Conservation (phyloP, 2,797 vertebrate genomes). For the Oreortyx pictus region DNA sequence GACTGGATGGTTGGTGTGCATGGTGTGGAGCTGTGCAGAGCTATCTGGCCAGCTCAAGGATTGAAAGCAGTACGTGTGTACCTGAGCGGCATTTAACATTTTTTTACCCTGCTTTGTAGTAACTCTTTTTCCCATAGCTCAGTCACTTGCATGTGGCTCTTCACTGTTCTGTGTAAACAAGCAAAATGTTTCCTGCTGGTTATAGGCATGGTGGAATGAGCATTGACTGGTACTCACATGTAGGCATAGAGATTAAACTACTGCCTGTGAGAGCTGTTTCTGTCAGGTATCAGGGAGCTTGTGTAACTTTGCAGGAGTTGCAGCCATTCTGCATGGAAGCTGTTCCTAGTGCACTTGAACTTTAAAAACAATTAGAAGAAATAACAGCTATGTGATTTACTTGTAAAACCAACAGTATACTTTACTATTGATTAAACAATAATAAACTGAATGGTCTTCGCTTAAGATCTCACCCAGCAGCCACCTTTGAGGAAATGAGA, state of each 20-base stretch:
- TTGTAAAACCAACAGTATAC: neutral
- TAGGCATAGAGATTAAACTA: neutral
- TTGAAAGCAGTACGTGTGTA: neutral
- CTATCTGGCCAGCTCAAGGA: neutral
- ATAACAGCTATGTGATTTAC: neutral
- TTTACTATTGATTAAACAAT: neutral
- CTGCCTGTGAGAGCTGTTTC: neutral
- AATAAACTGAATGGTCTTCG: neutral
- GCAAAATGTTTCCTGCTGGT: neutral
- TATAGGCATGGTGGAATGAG: neutral
- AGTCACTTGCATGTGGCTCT: neutral
- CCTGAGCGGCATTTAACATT: neutral
- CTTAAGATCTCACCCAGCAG: slow-evolving; percentile 40
- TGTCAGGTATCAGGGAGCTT: neutral
- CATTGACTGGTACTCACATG: neutral
- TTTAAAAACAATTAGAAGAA: slow-evolving; percentile 4
- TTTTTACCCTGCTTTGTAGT: neutral
- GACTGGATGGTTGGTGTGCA: neutral
- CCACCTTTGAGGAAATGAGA: slow-evolving; percentile 21
- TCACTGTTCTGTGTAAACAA: neutral
- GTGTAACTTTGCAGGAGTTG: neutral
- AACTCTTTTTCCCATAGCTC: neutral
- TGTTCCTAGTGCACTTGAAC: neutral
- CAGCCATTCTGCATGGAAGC: neutral
- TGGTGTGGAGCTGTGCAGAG: neutral